These are phyloP conservation scores for Morinoia aosen DNA, from an alignment of 2,888 invertebrate species.

Conservation along the genomic window DNA sequence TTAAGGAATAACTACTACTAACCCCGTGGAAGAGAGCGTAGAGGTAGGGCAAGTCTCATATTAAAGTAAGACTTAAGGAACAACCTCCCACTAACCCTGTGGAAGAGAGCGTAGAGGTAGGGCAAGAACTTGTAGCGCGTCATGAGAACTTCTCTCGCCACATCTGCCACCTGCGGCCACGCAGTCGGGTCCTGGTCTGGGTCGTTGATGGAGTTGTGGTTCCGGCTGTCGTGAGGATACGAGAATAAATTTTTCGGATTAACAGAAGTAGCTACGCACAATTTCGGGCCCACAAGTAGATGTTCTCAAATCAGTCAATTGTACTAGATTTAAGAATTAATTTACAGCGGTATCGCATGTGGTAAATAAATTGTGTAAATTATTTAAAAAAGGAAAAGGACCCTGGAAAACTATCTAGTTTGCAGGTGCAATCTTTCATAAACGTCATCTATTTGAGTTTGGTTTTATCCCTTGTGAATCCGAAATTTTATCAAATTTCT, in stretches of 20 bases:
- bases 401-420: no score
- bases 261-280: no score
- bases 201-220: constrained; percentile 54
- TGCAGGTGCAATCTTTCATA: constrained; percentile 49
- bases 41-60: constrained; percentile 72
- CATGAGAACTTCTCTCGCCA: constrained; percentile 67
- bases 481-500: no score
- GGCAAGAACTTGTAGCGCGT: constrained; percentile 73
- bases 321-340: no score
- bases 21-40: constrained; percentile 73
- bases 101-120: constrained; percentile 73
- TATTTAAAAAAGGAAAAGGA: no score
- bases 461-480: no score
- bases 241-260: neutral
- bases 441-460: no score
- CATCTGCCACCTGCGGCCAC: constrained; percentile 67
- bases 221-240: constrained; percentile 49
- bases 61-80: no score
- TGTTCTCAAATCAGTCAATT: no score
- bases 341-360: no score
- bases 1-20: neutral
- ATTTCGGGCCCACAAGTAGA: no score
- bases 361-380: no score
- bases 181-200: constrained; percentile 64
- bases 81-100: constrained; percentile 67